Percentiles rank a stretch among this genome's conserved stretches.
Evolutionary conservation across 2,888 invertebrate species (phyloP).

Genomic region (Pteria penguin): DNA sequence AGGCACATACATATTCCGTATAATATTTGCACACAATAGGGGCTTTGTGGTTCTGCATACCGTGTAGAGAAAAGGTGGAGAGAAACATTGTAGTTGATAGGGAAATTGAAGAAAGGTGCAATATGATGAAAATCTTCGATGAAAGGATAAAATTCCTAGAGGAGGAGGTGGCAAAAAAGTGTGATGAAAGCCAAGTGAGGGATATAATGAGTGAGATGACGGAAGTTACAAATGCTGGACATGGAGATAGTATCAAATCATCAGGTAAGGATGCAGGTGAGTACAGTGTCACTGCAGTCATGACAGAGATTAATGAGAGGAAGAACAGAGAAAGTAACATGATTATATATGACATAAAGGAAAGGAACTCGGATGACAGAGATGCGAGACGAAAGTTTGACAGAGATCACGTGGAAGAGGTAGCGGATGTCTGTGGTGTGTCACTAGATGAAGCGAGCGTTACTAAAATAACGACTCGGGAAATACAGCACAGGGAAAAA

Average conservation of each 20-base stretch:
- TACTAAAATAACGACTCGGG: not conserved
- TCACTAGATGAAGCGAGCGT: not conserved
- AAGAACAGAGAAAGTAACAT: not conserved
- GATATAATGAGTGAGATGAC: not conserved
- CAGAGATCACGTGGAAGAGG: not conserved
- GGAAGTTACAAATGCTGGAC: too few relatives aligned
- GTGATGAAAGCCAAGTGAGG: not conserved
- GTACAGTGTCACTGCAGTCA: not conserved
- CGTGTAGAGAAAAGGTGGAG: not conserved
- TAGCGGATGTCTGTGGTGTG: not conserved
- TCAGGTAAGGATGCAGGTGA: not conserved
- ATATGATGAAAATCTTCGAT: not conserved
- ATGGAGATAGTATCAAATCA: not conserved
- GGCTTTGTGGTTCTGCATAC: constrained; percentile 3
- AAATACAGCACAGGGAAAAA: not conserved
- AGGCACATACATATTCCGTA: too few relatives aligned
- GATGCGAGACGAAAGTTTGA: not conserved
- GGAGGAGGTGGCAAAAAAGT: not conserved
- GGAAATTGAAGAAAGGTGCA: not conserved
- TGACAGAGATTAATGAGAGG: not conserved
- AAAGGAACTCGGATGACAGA: not conserved
- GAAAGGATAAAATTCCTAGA: not conserved
- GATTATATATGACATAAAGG: not conserved
- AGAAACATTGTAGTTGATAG: not conserved
- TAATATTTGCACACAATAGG: too few relatives aligned